Evolutionary conservation across 2,113 vertebrate species (phyloP).

Genomic region (Marmota flaviventris): DNA sequence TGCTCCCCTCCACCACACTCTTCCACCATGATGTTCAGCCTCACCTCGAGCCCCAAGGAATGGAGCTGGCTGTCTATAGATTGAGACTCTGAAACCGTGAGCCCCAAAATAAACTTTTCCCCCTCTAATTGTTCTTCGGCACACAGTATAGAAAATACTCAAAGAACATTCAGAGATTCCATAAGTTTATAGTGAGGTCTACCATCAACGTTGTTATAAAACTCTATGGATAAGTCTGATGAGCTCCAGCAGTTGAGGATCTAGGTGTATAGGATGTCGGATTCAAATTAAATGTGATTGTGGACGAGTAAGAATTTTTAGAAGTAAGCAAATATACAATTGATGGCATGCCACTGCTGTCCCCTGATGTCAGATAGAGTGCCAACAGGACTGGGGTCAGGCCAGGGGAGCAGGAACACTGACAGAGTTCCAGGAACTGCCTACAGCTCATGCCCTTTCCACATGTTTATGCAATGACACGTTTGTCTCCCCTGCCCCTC

Average conservation of each 20-base stretch:
- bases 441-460: background rate
- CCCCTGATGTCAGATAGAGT: background rate
- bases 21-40: too few species aligned
- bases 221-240: background rate
- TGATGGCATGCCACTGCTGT: background rate
- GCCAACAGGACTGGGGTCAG: background rate
- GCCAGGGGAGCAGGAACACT: too few species aligned
- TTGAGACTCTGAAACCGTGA: too few species aligned
- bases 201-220: background rate
- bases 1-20: too few species aligned
- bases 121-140: too few species aligned
- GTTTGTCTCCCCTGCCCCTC: background rate
- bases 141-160: background rate
- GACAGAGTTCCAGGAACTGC: background rate
- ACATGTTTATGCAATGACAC: background rate
- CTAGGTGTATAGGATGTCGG: background rate
- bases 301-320: background rate
- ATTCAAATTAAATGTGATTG: background rate
- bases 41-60: too few species aligned
- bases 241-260: background rate
- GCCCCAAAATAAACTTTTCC: too few species aligned
- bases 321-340: background rate
- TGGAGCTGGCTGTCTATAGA: too few species aligned
- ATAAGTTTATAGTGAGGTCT: too few species aligned
- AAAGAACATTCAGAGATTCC: background rate